Evolutionary conservation across 2,797 vertebrate genomes (phyloP).

Genomic region (Enteromius paludinosus): DNA sequence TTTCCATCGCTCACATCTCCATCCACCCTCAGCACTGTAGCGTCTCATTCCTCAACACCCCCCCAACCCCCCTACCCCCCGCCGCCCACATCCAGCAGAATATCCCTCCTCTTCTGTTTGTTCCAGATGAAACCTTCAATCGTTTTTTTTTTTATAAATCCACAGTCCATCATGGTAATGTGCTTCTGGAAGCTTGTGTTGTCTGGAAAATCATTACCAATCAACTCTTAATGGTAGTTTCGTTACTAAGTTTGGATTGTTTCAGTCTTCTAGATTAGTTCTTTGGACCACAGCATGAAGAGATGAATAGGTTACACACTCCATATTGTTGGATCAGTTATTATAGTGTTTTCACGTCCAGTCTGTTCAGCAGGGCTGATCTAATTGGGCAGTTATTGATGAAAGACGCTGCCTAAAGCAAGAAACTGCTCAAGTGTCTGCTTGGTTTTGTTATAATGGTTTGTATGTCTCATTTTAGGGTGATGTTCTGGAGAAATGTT

Average conservation of each 20-base stretch:
- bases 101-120: slow-evolving; percentile 18
- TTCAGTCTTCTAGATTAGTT: background rate
- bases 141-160: slow-evolving; percentile 26
- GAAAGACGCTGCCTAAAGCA: background rate
- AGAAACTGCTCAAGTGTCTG: background rate
- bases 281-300: background rate
- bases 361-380: background rate
- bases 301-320: background rate
- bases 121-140: slow-evolving; percentile 21
- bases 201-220: slow-evolving; percentile 45
- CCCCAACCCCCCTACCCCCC: too few relatives aligned
- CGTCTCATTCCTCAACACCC: slow-evolving; percentile 5
- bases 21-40: background rate
- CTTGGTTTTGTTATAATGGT: slow-evolving; percentile 4
- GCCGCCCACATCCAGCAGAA: background rate
- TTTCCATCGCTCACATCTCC: background rate
- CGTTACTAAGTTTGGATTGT: background rate
- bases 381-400: background rate
- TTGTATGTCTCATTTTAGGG: background rate
- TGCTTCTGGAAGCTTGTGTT: slow-evolving; percentile 34
- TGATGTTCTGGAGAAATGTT: slow-evolving; percentile 1
- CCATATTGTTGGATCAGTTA: background rate
- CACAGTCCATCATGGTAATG: slow-evolving; percentile 9
- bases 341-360: background rate
- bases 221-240: background rate